A percentile compares a stretch with the other conserved stretches of the same genome.
These are phyloP conservation scores for Erithacus rubecula DNA, from an alignment of 2,797 vertebrate species.

Conservation along the genomic window DNA sequence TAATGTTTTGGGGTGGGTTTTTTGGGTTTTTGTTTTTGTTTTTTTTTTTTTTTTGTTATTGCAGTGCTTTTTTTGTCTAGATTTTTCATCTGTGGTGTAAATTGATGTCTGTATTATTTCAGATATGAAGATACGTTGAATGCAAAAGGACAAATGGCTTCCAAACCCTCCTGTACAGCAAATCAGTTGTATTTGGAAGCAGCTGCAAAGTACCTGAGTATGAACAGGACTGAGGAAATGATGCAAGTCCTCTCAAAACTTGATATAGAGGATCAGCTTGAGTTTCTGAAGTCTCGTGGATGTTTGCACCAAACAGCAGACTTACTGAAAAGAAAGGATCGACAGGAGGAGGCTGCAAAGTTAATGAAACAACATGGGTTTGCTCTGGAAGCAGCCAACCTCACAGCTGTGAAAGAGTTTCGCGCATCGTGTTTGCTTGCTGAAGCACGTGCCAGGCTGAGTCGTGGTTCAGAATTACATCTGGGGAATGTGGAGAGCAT, in stretches of 20 bases:
- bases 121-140: constrained; percentile 73
- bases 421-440: constrained; percentile 75
- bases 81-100: not conserved
- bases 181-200: constrained; percentile 79
- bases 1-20: too few relatives aligned
- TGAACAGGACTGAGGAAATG: constrained; percentile 75
- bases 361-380: constrained; percentile 77
- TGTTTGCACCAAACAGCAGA: constrained; percentile 74
- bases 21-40: too few relatives aligned
- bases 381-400: constrained; percentile 75
- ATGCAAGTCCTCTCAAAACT: constrained; percentile 77
- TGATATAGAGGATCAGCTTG: constrained; percentile 77
- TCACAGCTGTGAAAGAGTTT: constrained; percentile 72
- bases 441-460: constrained; percentile 60
- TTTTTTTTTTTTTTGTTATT: not conserved
- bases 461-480: not conserved
- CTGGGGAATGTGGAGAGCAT: not conserved
- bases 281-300: constrained; percentile 76
- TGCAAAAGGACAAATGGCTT: constrained; percentile 41
- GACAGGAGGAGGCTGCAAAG: constrained; percentile 78
- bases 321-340: constrained; percentile 69
- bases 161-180: constrained; percentile 72
- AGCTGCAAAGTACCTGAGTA: constrained; percentile 74
- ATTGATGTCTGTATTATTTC: not conserved
- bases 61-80: not conserved